Percentiles rank a stretch among this genome's conserved stretches.
phyloP scores from a whole-genome alignment of 2,797 vertebrate species.

The Diglossa cyanea region DNA sequence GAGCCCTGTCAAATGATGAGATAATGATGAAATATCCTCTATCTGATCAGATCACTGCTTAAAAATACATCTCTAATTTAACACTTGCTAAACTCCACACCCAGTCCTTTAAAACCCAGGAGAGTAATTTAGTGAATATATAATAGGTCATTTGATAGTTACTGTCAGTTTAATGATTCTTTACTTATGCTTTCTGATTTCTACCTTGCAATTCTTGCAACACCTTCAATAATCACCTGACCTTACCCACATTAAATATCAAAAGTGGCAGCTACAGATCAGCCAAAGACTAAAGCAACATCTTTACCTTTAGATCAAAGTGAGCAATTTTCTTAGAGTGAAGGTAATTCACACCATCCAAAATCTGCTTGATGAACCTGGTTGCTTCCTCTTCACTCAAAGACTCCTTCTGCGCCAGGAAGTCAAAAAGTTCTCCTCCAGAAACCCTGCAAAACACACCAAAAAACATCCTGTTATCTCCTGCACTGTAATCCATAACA shows the following conservation, averaged over 20 bases:
- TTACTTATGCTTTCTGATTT: not conserved
- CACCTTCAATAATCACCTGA: not conserved
- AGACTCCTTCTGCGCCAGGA: conserved; percentile 93
- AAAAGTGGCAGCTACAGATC: not conserved
- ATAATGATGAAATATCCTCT: not conserved
- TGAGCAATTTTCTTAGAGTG: conserved; percentile 92
- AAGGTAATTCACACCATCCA: conserved; percentile 91
- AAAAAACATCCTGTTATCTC: not conserved
- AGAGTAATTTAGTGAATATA: not conserved
- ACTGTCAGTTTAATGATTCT: not conserved
- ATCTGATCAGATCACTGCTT: not conserved
- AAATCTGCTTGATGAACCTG: conserved; percentile 96
- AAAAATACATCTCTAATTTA: not conserved
- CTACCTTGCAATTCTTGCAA: not conserved
- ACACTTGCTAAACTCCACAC: not conserved
- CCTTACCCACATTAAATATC: not conserved
- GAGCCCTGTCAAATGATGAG: not conserved
- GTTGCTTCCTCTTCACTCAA: conserved; percentile 96
- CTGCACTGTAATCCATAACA: not conserved
- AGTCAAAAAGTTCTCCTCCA: conserved; percentile 93
- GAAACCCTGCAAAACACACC: conserved; percentile 80
- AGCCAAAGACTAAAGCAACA: not conserved
- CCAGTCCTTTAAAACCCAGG: not conserved
- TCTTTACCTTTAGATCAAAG: conserved; percentile 94
- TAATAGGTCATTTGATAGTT: not conserved